Evolutionary conservation across 2,888 invertebrate genomes (phyloP).

Genomic region (Drosophila emarginata): DNA sequence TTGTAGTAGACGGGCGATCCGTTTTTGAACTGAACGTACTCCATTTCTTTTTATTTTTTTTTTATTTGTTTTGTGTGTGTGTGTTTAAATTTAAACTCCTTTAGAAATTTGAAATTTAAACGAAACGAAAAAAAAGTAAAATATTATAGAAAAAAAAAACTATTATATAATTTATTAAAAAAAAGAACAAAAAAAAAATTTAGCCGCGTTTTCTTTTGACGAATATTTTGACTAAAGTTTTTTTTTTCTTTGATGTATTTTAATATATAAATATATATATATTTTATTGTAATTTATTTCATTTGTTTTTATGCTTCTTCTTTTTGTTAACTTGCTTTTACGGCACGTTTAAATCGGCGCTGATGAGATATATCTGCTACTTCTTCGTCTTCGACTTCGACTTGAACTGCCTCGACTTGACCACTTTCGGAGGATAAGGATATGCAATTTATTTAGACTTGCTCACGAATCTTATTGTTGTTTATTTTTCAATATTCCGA

Average conservation of each 20-base stretch:
- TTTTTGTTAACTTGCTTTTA: constrained; percentile 70
- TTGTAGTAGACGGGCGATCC: constrained; percentile 82
- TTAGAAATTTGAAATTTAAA: constrained; percentile 51
- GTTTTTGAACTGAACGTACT: constrained; percentile 83
- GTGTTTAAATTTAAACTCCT: constrained; percentile 73
- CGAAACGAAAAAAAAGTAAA: constrained; percentile 44
- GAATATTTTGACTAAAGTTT: not conserved
- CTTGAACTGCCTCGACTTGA: constrained; percentile 1
- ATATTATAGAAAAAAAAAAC: constrained; percentile 53
- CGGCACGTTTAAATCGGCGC: constrained; percentile 67
- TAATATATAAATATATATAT: not conserved
- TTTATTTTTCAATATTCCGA: constrained; percentile 83
- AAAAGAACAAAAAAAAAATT: not conserved
- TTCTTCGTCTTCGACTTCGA: not conserved
- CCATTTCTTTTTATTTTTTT: constrained; percentile 71
- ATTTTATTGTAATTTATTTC: constrained; percentile 22
- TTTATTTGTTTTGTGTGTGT: constrained; percentile 57
- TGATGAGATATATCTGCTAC: constrained; percentile 26
- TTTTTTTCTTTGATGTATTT: not conserved
- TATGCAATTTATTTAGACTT: constrained; percentile 50
- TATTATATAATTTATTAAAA: constrained; percentile 51
- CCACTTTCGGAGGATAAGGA: constrained; percentile 68
- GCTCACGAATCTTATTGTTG: constrained; percentile 73
- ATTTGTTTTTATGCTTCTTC: constrained; percentile 29
- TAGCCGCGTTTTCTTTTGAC: not conserved